phyloP scores from a whole-genome alignment of 2,888 invertebrate species.

The Apamea epomidion region DNA sequence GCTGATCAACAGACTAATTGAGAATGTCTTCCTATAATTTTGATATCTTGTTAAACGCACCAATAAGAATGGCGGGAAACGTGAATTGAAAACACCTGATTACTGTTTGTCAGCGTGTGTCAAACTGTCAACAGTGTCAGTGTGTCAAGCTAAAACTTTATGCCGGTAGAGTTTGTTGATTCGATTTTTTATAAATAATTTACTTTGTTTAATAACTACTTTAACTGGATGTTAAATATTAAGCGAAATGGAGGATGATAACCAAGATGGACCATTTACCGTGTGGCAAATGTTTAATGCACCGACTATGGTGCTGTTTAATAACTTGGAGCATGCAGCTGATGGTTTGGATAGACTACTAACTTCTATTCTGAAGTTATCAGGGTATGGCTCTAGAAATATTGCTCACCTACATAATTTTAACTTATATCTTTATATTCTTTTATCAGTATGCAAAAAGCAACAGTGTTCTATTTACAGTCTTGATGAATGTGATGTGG shows the following conservation, averaged over 20 bases:
- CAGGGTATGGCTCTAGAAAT: constrained; percentile 77
- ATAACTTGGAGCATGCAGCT: constrained; percentile 89
- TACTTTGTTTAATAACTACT: background rate
- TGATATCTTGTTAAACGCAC: background rate
- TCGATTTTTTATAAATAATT: background rate
- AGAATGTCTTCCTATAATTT: constrained; percentile 5
- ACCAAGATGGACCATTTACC: constrained; percentile 85
- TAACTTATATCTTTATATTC: too few species aligned
- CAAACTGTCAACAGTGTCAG: too few species aligned
- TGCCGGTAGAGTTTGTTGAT: constrained; percentile 15
- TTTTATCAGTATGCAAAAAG: background rate
- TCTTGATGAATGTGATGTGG: background rate
- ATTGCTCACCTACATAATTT: background rate
- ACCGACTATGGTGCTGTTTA: constrained; percentile 90
- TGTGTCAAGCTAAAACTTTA: background rate
- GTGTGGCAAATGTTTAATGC: constrained; percentile 92
- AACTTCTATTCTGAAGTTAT: constrained; percentile 91
- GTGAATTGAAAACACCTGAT: background rate
- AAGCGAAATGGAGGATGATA: constrained; percentile 83
- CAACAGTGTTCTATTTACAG: background rate
- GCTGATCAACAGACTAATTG: background rate
- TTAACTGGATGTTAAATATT: background rate
- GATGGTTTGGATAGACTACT: constrained; percentile 90
- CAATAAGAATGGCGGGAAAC: constrained; percentile 49
- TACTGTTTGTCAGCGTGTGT: too few species aligned